Evolutionary conservation across 2,797 vertebrate species (phyloP).

Genomic region (Micropoecilia bifurca): DNA sequence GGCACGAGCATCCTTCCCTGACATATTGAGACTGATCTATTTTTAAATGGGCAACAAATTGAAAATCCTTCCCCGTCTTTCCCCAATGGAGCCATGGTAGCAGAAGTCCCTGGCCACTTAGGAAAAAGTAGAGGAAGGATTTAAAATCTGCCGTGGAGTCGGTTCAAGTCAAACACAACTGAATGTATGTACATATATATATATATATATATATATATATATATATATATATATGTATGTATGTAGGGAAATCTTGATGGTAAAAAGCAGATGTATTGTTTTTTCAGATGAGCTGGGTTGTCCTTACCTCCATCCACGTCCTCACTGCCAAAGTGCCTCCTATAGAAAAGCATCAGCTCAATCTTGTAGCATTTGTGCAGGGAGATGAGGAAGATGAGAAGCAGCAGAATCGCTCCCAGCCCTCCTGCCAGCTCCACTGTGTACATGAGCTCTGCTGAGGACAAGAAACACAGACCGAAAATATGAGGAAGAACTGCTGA

Average conservation of each 20-base stretch:
- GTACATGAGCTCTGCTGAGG: constrained; percentile 95
- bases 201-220: background rate
- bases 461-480: constrained; percentile 51
- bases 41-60: constrained; percentile 83
- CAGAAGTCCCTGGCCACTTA: constrained; percentile 43
- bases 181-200: background rate
- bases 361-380: constrained; percentile 99
- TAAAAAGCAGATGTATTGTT: background rate
- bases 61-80: constrained; percentile 71
- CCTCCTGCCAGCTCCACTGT: constrained; percentile 97
- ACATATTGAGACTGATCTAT: constrained; percentile 82
- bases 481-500: constrained; percentile 29
- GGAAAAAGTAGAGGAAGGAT: constrained; percentile 35
- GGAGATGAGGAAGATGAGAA: constrained; percentile 95
- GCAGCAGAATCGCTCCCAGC: constrained; percentile 95
- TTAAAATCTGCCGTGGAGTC: constrained; percentile 45
- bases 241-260: background rate
- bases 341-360: constrained; percentile 98
- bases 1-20: constrained; percentile 60
- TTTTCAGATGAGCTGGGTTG: background rate
- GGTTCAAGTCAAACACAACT: constrained; percentile 16
- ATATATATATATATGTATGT: background rate
- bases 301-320: constrained; percentile 94
- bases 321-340: constrained; percentile 96
- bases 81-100: constrained; percentile 44